Evolutionary conservation across 2,797 vertebrate species (phyloP), one percentile per base, ranked within the genome.

Genomic region (Nothura maculosa): DNA sequence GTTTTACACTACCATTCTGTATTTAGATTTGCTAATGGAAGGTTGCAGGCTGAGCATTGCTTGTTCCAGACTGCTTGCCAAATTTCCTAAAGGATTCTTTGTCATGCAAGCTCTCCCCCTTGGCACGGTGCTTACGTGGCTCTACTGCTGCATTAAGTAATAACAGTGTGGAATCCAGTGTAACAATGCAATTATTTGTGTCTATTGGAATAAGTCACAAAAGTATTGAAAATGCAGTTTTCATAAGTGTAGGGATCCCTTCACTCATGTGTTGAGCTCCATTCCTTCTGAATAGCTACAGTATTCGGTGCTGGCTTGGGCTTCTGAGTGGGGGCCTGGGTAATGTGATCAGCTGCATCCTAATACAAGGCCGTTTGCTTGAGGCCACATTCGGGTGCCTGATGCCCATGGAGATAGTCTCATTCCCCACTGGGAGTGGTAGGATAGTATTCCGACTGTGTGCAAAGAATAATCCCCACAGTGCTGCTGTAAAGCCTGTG

Each of bases 21-120:
- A 95, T 96, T 97, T 96, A 96, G 93, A 89, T 85, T 81, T 85
- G 89, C 78, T 95, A 94, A 94, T 82, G 87, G 94, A 95, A 94
- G 85, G 42, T 63, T 4, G 30, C 70, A 86, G 81, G 69, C 84
- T 92, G 70, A 90, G 50, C 90, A 57, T 86, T 90, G 84, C 90
- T 93, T 93, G 16, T 96, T 96, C 94, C 4, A 12, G 67, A 61
- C 60, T 7, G 60, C 55, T 85, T 95, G 96, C 94, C 96, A 97
- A 83, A 95, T 95, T 93, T 96, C 86, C 93, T 92, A 52, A 90
- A 68, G 90, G 69, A 94, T 92, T 95, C 30, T 90, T 93, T 91
- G 93, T 90, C 87, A 70, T 85, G 74, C 82, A 87, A 85, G 32
- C 43, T 81, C 87, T 81, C 69, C 86, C 50, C 62, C 1, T 0